Base-by-base conservation (phyloP, 1,140 invertebrate genomes). In the Pseudobourletiella spinata region DNA sequence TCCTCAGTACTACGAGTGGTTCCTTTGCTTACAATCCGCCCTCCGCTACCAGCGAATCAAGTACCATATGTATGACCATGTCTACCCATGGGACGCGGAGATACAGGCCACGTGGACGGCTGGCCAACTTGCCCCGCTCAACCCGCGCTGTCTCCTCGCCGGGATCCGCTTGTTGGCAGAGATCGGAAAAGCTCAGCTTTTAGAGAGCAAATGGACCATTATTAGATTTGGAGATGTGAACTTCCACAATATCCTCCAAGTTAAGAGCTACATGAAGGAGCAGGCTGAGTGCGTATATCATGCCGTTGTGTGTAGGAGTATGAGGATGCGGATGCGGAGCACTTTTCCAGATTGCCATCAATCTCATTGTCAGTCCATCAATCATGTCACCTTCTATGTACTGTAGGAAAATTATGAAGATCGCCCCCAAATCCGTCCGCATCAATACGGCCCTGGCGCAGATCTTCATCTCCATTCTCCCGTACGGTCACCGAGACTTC, bases 1-100 rank as follows among this genome's bases (percentile, higher is more conserved):
- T 26, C 15, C 50, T 26, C 24, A 54, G 11, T 28, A 54, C 22
- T 30, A 16, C 25, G 50, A 28, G 30, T 30, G 24, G 25, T 54
- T 54, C 25, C 16, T 54, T 4, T 54, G 22, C 25, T 20, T 54
- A 26, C 50, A 54, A 54, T 22, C 26, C 6, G 50, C 25, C 8
- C 50, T 54, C 4, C 50, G 50, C 24, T 30, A 54, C 15, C 50
- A 30, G 20, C 8, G 50, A 26, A 15, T 54, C 15, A 54, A 54
- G 50, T 28, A 54, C 22, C 50, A 26, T 28, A 20, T 28, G 6
- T 54, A 8, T 30, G 22, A 54, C 14, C 50, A 28, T 4, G 22
- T 54, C 15, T 54, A 54, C 20, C 50, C 50, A 6, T 54, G 50
- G 50, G 50, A 54, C 30, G 28, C 24, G 3, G 50, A 54, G 20